Base-by-base conservation (phyloP, 2,888 invertebrate genomes). In the Andrena marginata region DNA sequence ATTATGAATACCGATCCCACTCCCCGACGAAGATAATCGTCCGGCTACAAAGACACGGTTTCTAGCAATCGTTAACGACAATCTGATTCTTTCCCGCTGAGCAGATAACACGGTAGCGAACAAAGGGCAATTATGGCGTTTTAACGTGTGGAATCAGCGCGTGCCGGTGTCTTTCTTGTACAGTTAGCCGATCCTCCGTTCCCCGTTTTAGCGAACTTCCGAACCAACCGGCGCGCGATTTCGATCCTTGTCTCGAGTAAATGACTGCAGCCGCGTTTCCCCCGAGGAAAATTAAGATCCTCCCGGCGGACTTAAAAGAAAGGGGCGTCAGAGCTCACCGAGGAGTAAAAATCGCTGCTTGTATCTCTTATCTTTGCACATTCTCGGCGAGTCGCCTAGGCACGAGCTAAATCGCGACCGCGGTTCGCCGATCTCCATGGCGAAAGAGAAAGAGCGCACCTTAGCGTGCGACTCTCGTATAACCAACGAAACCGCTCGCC, bases 241-340 rank as follows among this genome's bases (percentile, higher is more conserved):
- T 67, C 72, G 85, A 85, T 85, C 64, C 72, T 75, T 80, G 85
- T 71, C 83, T 78, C 23, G 69, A 33, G 7, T 65, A 79, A 79
- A 83, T 35, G 77, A 79, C 20, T 65, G 68, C 72, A 68, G 70
- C 67, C 31, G 48, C 2, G 23, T 35, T 49, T 31, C 16, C 5
- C 5, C 13, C 7, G 42, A 20, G 59, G 63, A 49, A 78, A 72
- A 77, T 77, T 29, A 49, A 60, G 71, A 72, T 29, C 49, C 29
- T 29, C 20, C 3, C 60, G 42, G 70, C 59, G 29, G 73, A 56
- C 63, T 63, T 29, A 20, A 77, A 29, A 29, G 59, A 31, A 29
- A 33, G 54, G 42, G 20, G 20, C 23, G 59, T 31, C 42, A 7
- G 51, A 48, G n/a, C 51, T 54, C 62, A 49, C 13, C 49, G 64